Evolutionary conservation across 1,140 invertebrate species (phyloP).

Genomic region (Sipha flava): DNA sequence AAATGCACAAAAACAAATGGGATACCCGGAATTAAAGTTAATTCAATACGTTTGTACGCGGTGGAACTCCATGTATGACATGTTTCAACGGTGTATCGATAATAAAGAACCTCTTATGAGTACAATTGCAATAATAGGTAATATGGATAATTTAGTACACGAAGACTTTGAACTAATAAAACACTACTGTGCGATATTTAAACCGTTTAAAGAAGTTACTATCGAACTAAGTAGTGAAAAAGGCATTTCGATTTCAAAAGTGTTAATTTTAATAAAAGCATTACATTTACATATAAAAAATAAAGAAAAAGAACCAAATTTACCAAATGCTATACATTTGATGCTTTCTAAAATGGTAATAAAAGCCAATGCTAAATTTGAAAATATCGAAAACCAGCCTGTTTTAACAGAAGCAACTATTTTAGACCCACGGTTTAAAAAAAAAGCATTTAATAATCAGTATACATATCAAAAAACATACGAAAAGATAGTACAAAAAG

Average conservation of each 20-base stretch:
- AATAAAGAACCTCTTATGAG: slow-evolving; percentile 17
- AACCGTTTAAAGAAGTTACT: slow-evolving; percentile 25
- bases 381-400: neutral
- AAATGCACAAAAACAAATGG: slow-evolving; percentile 16
- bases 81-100: slow-evolving; percentile 23
- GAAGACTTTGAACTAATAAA: slow-evolving; percentile 25
- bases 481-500: neutral
- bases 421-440: neutral
- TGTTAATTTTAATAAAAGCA: neutral
- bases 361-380: neutral
- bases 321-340: neutral
- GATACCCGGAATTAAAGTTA: neutral
- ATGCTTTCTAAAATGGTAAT: neutral
- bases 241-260: neutral
- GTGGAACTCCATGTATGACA: slow-evolving; percentile 35
- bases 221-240: slow-evolving; percentile 11
- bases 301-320: neutral
- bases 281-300: neutral
- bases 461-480: neutral
- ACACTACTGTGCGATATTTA: slow-evolving; percentile 4
- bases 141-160: neutral
- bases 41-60: slow-evolving; percentile 34
- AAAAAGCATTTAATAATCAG: neutral
- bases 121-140: slow-evolving; percentile 9
- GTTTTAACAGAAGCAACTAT: neutral